Evolutionary conservation across 2,797 vertebrate genomes (phyloP), one percentile per base, ranked within the genome.

Genomic region (Eleutherodactylus coqui): DNA sequence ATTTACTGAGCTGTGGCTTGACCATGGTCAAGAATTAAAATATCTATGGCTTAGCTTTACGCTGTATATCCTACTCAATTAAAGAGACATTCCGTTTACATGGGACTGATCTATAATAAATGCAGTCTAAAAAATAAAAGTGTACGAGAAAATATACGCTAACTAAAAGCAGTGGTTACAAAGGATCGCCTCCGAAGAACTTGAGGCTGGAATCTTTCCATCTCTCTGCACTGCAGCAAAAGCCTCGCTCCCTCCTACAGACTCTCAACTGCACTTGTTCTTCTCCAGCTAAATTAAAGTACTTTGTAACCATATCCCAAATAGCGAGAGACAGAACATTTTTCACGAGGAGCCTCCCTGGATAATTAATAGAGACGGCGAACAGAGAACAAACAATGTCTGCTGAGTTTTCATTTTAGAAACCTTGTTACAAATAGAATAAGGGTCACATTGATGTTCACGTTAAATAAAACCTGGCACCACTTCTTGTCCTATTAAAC

Each of bases 151-250:
- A 60, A 78, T 7, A 32, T 27, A 9, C 36, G 16, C 32, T 58
- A 16, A 14, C 19, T 55, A 5, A 14, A 17, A 60, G 36, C 21
- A 16, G 11, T 38, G 32, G 41, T 27, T 36, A 38, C 21, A 58
- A 36, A 8, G 34, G 36, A 47, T 21, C 11, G 19, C 53, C 36
- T 79, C 14, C 10, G 38, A 45, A 62, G 38, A 79, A 19, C 41
- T 10, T 16, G 64, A 38, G 10, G 24, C 11, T 64, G 2, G 38
- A 34, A 45, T 73, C 14, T 79, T 29, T 43, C 75, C 41, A 19
- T 36, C 36, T 77, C 51, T 67, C 78, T 67, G 78, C 58, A 80
- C 38, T 34, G 60, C 78, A 80, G 60, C 60, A 67, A 62, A 77
- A 14, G 60, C 29, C 62, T 32, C 21, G 14, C 16, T 67, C 58